Evolutionary conservation across 2,797 vertebrate species (phyloP), one percentile per base, ranked within the genome.

Genomic region (Mormyrus hasselquistii): DNA sequence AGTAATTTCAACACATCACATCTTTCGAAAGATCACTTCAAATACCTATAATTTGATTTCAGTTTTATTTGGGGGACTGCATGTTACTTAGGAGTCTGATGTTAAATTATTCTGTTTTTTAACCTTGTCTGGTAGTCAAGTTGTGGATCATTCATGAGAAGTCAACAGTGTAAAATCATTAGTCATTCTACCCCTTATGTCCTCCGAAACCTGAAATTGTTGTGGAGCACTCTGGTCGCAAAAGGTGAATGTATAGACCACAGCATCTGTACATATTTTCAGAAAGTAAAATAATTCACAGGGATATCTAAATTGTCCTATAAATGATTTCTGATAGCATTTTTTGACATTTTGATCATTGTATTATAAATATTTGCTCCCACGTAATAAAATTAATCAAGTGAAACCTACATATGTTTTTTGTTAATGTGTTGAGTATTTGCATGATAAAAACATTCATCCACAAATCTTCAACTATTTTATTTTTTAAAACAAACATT

Each of bases 281-380:
- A 47, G 76, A 82, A 82, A 82, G 19, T 25, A 25, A 10, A 49
- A 6, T n/a, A 38, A 57, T 55, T 55, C 16, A 57, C 69, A 55
- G 53, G 55, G 22, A 84, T 84, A 55, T 89, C 25, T 84, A 85
- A 89, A 59, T n/a, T 89, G 50, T 82, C 76, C 16, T 89, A 89
- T 89, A 53, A 89, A 89, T 57, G 50, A 79, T 83, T 16, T 57
- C n/a, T 89, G 79, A 47, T 29, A 47, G 16, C 53, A 19, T 44
- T 82, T 7, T 7, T 14, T 57, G 73, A 79, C 57, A 84, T 89
- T 89, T 62, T 88, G 76, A 59, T 25, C 34, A 57, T 76, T 57
- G 34, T 83, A 84, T 22, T 25, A 57, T 59, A 82, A 55, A 73
- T 83, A 82, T 83, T 57, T 25, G 25, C 62, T 53, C 19, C 16